Evolutionary conservation across 1,140 invertebrate genomes (phyloP), one percentile per base, ranked within the genome.

Genomic region (Sitobion miscanthi): DNA sequence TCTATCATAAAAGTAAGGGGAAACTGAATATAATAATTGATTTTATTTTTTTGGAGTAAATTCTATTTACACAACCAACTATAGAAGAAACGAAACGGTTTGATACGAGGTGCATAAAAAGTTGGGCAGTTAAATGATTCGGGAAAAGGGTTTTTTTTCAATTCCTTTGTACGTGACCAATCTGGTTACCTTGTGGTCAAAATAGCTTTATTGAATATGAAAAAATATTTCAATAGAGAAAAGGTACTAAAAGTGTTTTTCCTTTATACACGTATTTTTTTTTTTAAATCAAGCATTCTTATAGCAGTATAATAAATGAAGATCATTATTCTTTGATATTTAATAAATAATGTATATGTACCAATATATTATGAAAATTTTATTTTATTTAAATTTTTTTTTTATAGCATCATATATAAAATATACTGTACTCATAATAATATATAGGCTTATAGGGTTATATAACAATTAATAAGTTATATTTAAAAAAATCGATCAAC

Each of bases 141-240:
- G 42, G 11, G 23, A 45, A 42, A 85, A 45, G 3, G 42, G 83
- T 30, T 23, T 47, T 45, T 21, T 83, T 83, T 83, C 77, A 38
- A 38, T 83, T 38, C 8, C 17, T 85, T 45, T 45, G 83, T 85
- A 85, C 42, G 83, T 45, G 83, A 85, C 83, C 42, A 85, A 85
- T 85, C 21, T 45, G 38, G 82, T 85, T 85, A 85, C 82, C 21
- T 45, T 20, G 23, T 85, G 83, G 42, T 85, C 23, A 85, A 85
- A 30, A 85, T 85, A 11, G 38, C 11, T 85, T 23, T 77, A 42
- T 85, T 23, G 42, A 85, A 45, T 85, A 85, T 85, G 35, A 9
- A 85, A 9, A 85, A 85, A 85, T 85, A 85, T 85, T 85, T 85
- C 83, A 85, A 45, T 85, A 45, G 83, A 30, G 23, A n/a, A 35